Conservation (phyloP, 2,113 vertebrate genomes). For the Uria lomvia region DNA sequence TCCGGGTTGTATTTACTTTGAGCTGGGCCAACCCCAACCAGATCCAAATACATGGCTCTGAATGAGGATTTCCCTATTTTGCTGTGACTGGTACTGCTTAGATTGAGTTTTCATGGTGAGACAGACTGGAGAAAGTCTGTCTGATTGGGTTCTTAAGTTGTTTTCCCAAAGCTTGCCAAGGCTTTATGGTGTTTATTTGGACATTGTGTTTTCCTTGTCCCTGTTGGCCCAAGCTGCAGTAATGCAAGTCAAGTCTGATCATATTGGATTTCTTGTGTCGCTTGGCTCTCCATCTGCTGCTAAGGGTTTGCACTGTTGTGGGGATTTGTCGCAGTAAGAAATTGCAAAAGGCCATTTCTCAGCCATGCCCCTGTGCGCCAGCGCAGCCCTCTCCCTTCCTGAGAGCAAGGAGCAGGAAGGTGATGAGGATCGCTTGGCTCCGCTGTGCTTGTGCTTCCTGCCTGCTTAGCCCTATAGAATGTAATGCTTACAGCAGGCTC, state of each 20-base stretch:
- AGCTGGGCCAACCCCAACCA: not conserved
- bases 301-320: not conserved
- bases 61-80: not conserved
- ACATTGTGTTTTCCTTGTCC: not conserved
- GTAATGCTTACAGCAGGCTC: not conserved
- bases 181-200: not conserved
- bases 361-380: fast-evolving
- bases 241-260: not conserved
- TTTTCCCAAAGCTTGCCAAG: not conserved
- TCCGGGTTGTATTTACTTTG: not conserved
- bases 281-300: not conserved
- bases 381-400: not conserved
- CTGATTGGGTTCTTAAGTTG: not conserved
- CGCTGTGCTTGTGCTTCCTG: fast-evolving
- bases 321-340: not conserved
- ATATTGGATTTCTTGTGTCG: fast-evolving
- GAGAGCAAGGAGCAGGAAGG: not conserved
- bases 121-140: not conserved
- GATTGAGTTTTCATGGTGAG: not conserved
- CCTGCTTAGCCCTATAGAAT: not conserved
- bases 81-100: not conserved
- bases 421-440: not conserved
- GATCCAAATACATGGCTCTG: fast-evolving
- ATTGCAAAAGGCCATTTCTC: not conserved
- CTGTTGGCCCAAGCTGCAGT: not conserved